Evolutionary conservation across 64 coral and sea anemone species (phyloP).

Genomic region (Orbicella faveolata): DNA sequence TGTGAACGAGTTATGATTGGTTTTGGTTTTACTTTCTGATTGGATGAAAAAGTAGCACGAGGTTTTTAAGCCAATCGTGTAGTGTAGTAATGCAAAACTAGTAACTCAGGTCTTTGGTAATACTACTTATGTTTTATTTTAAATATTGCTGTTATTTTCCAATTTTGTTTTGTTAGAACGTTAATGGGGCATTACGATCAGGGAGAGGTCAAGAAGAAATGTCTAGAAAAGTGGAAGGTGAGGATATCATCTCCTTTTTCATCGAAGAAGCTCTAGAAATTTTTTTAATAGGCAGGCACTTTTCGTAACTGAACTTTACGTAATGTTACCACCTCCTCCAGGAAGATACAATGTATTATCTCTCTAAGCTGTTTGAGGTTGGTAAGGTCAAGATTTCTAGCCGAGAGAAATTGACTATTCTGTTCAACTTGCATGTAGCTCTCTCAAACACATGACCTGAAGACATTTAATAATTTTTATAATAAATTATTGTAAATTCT

Average conservation of each 20-base stretch:
- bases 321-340: not conserved
- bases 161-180: constrained; percentile 29
- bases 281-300: not conserved
- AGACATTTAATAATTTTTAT: not conserved
- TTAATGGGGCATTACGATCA: constrained; percentile 77
- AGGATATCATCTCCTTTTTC: not conserved
- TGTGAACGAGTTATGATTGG: too few relatives aligned
- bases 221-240: constrained; percentile 81
- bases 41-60: too few relatives aligned
- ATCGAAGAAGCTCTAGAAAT: not conserved
- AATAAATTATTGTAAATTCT: not conserved
- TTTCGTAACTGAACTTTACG: not conserved
- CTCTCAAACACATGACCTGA: not conserved
- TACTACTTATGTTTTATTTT: too few relatives aligned
- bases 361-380: too few relatives aligned
- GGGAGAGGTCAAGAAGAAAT: constrained; percentile 72
- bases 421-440: not conserved
- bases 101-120: too few relatives aligned
- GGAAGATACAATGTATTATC: too few relatives aligned
- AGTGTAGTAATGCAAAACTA: too few relatives aligned
- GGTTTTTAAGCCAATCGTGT: too few relatives aligned
- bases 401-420: too few relatives aligned
- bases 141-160: too few relatives aligned
- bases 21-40: too few relatives aligned
- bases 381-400: too few relatives aligned